Percentiles rank a stretch among this genome's conserved stretches.
Conservation (phyloP, 2,888 invertebrate species). For the Xanthorhoe spadicearia region DNA sequence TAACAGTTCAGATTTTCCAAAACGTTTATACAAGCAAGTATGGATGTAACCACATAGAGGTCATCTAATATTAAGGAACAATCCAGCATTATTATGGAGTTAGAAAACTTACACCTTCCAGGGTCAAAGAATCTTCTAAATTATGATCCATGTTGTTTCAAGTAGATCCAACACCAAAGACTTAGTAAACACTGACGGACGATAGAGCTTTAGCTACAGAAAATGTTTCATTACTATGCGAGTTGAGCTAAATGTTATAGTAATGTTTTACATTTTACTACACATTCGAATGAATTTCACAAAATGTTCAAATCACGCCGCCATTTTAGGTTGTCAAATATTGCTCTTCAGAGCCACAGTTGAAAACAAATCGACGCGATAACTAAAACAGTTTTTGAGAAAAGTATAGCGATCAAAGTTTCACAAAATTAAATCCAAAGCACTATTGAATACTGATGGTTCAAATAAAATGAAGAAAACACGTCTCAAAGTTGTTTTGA, state of each 20-base stretch:
- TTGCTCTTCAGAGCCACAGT: conserved; percentile 72
- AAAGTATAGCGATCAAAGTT: not conserved
- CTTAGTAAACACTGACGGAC: not conserved
- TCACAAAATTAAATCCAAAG: conserved; percentile 19
- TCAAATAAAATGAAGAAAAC: conserved; percentile 25
- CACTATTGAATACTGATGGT: conserved; percentile 6
- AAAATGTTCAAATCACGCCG: conserved; percentile 80
- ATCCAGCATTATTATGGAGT: not conserved
- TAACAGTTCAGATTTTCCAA: not conserved
- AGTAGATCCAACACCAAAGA: not conserved
- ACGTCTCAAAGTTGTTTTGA: not conserved
- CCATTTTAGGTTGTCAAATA: conserved; percentile 83
- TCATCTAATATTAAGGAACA: no score
- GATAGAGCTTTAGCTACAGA: not conserved
- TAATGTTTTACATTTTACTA: conserved; percentile 16
- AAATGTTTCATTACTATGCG: not conserved
- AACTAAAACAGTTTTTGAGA: conserved; percentile 18
- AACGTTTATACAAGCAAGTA: no score
- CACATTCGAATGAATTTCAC: conserved; percentile 22
- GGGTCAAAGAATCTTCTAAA: conserved; percentile 72
- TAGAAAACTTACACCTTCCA: conserved; percentile 71
- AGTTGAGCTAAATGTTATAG: not conserved
- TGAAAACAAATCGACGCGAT: conserved; percentile 74
- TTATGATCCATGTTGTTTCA: conserved; percentile 71
- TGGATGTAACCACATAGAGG: no score